Evolutionary conservation across 2,888 invertebrate genomes (phyloP), one percentile per base, ranked within the genome.

Genomic region (Cerastoderma edule): DNA sequence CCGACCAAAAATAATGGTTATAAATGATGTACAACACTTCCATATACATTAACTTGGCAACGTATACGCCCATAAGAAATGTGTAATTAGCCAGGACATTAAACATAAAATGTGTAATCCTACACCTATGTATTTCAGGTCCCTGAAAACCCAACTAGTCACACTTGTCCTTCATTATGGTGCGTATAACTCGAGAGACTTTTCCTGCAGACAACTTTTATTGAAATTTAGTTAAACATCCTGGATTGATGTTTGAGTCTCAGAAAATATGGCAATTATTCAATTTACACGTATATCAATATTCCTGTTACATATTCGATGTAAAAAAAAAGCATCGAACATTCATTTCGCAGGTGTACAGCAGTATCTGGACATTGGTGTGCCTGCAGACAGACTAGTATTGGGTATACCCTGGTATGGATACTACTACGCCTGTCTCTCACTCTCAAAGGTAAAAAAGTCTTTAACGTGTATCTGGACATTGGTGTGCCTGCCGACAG

Each of bases 391-490:
- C 30, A 91, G 90, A 63, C 72, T 93, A 74, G 89, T 93, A 3
- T 83, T 93, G 3, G 93, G 93, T 22, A 85, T 93, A 10, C 93
- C 93, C 0, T 93, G 93, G 93, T 93, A 93, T 80, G 93, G 93
- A 3, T 93, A 93, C 80, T 76, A 88, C 68, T 93, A 93, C 76
- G 83, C 83, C 3, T 93, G 93, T 54, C 22, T 82, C 5, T 32
- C 48, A 22, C 27, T 84, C 2, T 66, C 80, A n/a, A 3, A 68
- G 75, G 85, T 85, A 70, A 19, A 72, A 67, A 32, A 16, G 19
- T 3, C 16, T 1, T 13, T 39, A 8, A 10, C 39, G 16, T 8
- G 16, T 39, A 39, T 39, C 8, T 8, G 28, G 27, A 66, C 32
- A 48, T 2, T 57, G 6, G 35, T n/a, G 54, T 68, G 22, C 28